Percentiles rank a stretch among this genome's conserved stretches.
These are phyloP conservation scores for Manacus vitellinus DNA, from an alignment of 2,113 vertebrate species.

Conservation along the genomic window DNA sequence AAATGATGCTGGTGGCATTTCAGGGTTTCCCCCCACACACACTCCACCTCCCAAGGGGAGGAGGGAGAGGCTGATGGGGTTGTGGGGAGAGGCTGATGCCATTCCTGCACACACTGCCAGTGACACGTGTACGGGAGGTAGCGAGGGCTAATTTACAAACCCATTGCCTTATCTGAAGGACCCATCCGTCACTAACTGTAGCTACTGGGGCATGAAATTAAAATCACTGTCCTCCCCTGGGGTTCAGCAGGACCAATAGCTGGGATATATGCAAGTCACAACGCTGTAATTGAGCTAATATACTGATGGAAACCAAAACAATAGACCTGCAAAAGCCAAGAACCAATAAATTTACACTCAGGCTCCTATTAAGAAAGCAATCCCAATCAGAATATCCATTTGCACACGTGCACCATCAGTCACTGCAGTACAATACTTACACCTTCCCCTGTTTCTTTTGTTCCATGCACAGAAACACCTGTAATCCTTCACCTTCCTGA, in stretches of 20 bases:
- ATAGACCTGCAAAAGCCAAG: neutral
- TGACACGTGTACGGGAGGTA: conserved; percentile 40
- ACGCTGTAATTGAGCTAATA: conserved; percentile 77
- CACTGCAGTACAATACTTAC: neutral
- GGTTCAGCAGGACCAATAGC: conserved; percentile 73
- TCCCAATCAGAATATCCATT: neutral
- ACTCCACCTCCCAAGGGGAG: neutral
- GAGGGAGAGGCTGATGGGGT: neutral
- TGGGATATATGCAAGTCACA: conserved; percentile 59
- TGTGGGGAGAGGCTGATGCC: conserved; percentile 32
- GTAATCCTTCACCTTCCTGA: neutral
- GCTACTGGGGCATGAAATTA: conserved; percentile 88
- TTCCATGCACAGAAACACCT: conserved; percentile 1
- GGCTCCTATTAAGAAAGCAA: neutral
- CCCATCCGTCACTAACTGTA: conserved; percentile 83
- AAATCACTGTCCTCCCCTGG: conserved; percentile 78
- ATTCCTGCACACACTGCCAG: neutral
- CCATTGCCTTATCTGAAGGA: conserved; percentile 68
- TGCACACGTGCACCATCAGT: neutral
- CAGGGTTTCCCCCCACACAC: neutral
- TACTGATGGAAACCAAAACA: conserved; percentile 58
- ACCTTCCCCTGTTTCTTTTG: neutral
- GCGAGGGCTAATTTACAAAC: conserved; percentile 57
- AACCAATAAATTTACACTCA: conserved; percentile 18
- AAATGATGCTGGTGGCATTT: conserved; percentile 20